Evolutionary conservation across 2,113 vertebrate species (phyloP), one percentile per base, ranked within the genome.

Genomic region (Oreochromis niloticus): DNA sequence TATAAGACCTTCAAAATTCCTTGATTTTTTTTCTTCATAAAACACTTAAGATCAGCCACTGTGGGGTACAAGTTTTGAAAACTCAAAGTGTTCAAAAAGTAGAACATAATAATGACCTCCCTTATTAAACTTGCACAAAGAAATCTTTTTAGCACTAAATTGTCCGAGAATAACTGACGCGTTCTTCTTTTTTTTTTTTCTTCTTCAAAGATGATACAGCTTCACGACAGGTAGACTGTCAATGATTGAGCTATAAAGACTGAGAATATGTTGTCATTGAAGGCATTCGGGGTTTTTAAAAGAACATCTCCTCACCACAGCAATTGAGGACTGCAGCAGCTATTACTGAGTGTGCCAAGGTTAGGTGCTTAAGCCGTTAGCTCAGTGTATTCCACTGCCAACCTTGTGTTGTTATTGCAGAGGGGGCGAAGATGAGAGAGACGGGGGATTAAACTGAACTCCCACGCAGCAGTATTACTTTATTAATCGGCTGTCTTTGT

Each of bases 401-500:
- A 55, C 92, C 89, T 90, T 90, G 85, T 88, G 88, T 85, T 84
- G 90, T 92, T 94, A 86, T 81, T 90, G 88, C 85, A 54, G 73
- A 90, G 88, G 81, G 82, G 88, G 88, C 9, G 54, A 87, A 82
- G 71, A 87, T 43, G 81, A 91, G 88, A 55, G 88, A 80, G 89
- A 88, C 59, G 2, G 78, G 91, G 85, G 90, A 92, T 92, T 89
- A 93, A 88, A 91, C 34, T 13, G 66, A 83, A 93, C 92, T 87
- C 91, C 92, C 91, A 93, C 92, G 13, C 83, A 89, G 57, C 80
- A 39, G 82, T 84, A 75, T 90, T 81, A 85, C 83, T 91, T 87
- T 68, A 88, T 94, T 94, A 92, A 91, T 88, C 85, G 11, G 2
- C 75, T 81, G 87, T 88, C 87, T 92, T 92, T 90, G 87, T 90